A percentile compares a stretch with the other conserved stretches of the same genome.
Evolutionary conservation across 2,113 vertebrate genomes (phyloP).

Genomic region (Xyrauchen texanus): DNA sequence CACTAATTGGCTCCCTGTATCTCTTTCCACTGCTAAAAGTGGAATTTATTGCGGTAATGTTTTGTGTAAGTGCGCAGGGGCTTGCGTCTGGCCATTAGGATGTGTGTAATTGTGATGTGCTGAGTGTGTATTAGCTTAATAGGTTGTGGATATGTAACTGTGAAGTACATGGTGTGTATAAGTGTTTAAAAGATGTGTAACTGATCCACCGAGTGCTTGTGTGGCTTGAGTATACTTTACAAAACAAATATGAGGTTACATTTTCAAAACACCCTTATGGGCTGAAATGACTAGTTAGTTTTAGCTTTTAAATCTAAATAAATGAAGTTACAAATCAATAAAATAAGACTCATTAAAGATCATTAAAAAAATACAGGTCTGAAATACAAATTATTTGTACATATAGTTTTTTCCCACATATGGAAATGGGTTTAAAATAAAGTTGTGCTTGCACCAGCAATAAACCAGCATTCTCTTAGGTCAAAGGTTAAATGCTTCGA

Average conservation of each 20-base stretch:
- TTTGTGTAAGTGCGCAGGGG: neutral
- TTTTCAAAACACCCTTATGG: too few species aligned
- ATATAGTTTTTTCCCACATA: neutral
- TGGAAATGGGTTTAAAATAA: constrained; percentile 47
- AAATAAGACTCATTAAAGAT: too few species aligned
- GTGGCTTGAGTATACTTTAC: neutral
- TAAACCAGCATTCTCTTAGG: constrained; percentile 67
- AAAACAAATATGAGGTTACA: too few species aligned
- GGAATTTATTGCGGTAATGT: constrained; percentile 21
- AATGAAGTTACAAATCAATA: too few species aligned
- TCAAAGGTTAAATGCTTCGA: constrained; percentile 72
- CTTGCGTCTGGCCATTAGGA: neutral
- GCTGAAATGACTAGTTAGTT: too few species aligned
- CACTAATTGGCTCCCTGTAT: constrained; percentile 64
- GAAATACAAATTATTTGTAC: too few species aligned
- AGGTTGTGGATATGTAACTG: neutral
- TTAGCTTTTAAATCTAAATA: too few species aligned
- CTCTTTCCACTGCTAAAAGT: constrained; percentile 46
- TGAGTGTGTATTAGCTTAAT: neutral
- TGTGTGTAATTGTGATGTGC: constrained; percentile 4
- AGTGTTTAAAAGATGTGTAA: neutral
- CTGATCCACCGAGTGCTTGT: neutral
- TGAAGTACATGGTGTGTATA: neutral
- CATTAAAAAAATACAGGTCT: too few species aligned
- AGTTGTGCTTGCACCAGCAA: constrained; percentile 62